phyloP scores from a whole-genome alignment of 2,113 vertebrate species.

The Antechinus stuartii region DNA sequence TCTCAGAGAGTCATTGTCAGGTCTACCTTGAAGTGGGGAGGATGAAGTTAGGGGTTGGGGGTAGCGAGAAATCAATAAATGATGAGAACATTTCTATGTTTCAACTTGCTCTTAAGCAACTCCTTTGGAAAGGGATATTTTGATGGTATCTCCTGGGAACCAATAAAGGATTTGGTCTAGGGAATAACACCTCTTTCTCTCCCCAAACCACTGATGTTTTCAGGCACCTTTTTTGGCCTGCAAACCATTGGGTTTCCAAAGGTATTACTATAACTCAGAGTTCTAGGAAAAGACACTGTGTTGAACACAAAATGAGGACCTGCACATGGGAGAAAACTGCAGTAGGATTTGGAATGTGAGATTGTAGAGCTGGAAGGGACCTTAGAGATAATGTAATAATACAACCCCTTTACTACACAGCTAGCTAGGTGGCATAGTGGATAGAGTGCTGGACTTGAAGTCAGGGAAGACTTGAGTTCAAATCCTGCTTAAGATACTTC shows the following conservation, averaged over 20 bases:
- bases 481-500: background rate
- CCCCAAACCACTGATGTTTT: slow-evolving; percentile 50
- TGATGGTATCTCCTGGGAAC: slow-evolving; percentile 72
- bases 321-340: slow-evolving; percentile 71
- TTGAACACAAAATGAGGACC: slow-evolving; percentile 68
- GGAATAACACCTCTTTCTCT: slow-evolving; percentile 50
- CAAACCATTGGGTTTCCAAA: slow-evolving; percentile 50
- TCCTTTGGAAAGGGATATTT: slow-evolving; percentile 57
- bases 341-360: slow-evolving; percentile 56
- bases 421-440: background rate
- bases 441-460: slow-evolving; percentile 2
- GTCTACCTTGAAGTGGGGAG: slow-evolving; percentile 52
- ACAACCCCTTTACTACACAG: background rate
- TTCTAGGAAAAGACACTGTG: slow-evolving; percentile 51
- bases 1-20: slow-evolving; percentile 30
- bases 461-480: background rate
- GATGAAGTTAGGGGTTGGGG: slow-evolving; percentile 2
- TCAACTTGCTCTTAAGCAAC: slow-evolving; percentile 48
- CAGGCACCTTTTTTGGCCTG: slow-evolving; percentile 71
- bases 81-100: slow-evolving; percentile 60
- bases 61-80: slow-evolving; percentile 56
- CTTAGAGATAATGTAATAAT: background rate
- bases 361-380: background rate
- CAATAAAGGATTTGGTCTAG: slow-evolving; percentile 59
- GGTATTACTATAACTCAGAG: slow-evolving; percentile 21